A percentile compares a stretch with the other conserved stretches of the same genome.
These are phyloP conservation scores for Drosophila azteca DNA, from an alignment of 1,140 invertebrate species.

Conservation along the genomic window DNA sequence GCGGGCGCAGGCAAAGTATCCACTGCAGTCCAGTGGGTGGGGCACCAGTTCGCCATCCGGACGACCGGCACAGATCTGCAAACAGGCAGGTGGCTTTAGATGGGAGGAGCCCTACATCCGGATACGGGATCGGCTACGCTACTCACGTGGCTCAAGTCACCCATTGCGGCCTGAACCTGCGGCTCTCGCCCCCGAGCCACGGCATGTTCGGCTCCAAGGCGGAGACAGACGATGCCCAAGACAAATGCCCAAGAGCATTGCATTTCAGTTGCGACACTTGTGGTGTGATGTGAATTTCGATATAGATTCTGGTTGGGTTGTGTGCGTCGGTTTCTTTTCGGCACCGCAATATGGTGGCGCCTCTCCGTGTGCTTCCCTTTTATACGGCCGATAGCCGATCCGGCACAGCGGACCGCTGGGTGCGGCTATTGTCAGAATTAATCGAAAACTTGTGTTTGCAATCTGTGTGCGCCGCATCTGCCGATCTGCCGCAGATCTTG, in stretches of 20 bases:
- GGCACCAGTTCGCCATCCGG: constrained; percentile 45
- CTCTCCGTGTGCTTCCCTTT: constrained; percentile 9
- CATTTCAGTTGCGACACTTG: constrained; percentile 21
- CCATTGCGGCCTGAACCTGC: constrained; percentile 26
- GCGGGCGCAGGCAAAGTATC: constrained; percentile 56
- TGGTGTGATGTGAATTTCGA: neutral
- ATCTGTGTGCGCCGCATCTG: neutral
- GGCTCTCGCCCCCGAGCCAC: constrained; percentile 16
- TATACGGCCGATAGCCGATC: constrained; percentile 35
- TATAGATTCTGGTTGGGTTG: neutral
- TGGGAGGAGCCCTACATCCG: neutral
- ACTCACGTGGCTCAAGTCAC: constrained; percentile 62
- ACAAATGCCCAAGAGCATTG: constrained; percentile 57
- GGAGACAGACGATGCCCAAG: constrained; percentile 20
- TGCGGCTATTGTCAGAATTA: constrained; percentile 31
- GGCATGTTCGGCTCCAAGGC: constrained; percentile 6
- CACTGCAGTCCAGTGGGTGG: constrained; percentile 64
- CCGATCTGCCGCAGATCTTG: constrained; percentile 4
- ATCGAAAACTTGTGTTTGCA: constrained; percentile 49
- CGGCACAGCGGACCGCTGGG: neutral
- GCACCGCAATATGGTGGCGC: constrained; percentile 9
- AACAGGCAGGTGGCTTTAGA: neutral
- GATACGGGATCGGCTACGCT: neutral
- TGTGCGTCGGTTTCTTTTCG: constrained; percentile 6
- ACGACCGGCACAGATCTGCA: constrained; percentile 58